Evolutionary conservation across 1,140 invertebrate genomes (phyloP).

Genomic region (Musca vetustissima): DNA sequence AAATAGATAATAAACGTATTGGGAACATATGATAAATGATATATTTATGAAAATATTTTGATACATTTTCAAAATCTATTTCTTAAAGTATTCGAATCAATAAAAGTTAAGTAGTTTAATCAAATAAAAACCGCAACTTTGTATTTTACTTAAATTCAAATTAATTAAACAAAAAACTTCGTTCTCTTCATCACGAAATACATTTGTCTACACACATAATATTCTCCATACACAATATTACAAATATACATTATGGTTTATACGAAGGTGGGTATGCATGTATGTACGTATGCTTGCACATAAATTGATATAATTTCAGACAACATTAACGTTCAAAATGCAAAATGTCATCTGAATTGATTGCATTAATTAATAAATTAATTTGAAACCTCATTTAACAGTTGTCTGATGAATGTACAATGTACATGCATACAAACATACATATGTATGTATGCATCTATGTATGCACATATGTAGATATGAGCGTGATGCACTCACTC

Average conservation of each 20-base stretch:
- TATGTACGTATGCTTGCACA: background rate
- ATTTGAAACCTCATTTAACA: conserved; percentile 20
- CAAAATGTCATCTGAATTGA: conserved; percentile 23
- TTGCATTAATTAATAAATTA: conserved; percentile 24
- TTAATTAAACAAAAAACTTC: no score
- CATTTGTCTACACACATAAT: no score
- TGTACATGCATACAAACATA: background rate
- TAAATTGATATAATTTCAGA: conserved; percentile 21
- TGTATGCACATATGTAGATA: background rate
- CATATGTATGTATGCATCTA: background rate
- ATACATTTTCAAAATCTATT: no score
- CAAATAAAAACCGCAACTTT: no score
- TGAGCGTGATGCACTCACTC: background rate
- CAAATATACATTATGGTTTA: background rate
- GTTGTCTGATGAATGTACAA: background rate
- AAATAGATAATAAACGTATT: no score
- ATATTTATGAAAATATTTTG: no score
- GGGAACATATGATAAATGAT: no score
- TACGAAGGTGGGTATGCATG: background rate
- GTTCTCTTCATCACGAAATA: no score
- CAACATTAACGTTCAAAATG: conserved; percentile 22
- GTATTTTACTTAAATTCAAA: no score
- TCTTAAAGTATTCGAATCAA: no score
- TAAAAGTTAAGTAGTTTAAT: no score
- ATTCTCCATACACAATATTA: background rate